Evolutionary conservation across 2,797 vertebrate genomes (phyloP).

Genomic region (Psittacula echo): DNA sequence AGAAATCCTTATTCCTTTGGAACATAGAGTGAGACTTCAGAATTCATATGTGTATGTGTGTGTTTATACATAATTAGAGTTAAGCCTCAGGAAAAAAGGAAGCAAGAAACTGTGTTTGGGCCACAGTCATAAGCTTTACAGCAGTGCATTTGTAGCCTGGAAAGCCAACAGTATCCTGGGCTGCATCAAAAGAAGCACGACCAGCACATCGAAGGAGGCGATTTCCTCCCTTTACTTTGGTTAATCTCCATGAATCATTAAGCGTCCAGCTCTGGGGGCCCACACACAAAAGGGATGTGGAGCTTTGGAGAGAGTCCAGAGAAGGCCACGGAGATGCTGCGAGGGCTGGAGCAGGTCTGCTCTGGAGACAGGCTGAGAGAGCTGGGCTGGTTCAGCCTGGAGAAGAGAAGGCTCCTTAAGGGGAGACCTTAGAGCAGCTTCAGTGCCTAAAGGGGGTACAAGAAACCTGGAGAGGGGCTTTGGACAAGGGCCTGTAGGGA

Average conservation of each 20-base stretch:
- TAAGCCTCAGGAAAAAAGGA: neutral
- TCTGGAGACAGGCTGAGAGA: neutral
- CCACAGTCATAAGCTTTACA: neutral
- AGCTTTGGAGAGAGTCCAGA: neutral
- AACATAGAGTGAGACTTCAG: neutral
- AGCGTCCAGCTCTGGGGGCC: neutral
- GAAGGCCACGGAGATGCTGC: neutral
- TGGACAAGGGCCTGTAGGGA: neutral
- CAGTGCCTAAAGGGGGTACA: neutral
- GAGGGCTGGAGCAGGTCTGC: neutral
- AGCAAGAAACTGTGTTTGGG: neutral
- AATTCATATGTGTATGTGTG: accelerated
- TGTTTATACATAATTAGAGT: neutral
- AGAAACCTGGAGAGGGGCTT: neutral
- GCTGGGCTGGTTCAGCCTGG: neutral
- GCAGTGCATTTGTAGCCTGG: neutral
- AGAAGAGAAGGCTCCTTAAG: neutral
- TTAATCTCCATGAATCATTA: neutral
- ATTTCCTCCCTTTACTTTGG: neutral
- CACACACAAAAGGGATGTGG: neutral
- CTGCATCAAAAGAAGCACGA: neutral
- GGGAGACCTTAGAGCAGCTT: neutral
- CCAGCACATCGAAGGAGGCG: neutral
- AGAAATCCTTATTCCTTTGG: neutral
- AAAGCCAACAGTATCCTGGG: neutral